phyloP scores from a whole-genome alignment of 2,113 vertebrate genomes.

The Pomatorhinus ruficollis region DNA sequence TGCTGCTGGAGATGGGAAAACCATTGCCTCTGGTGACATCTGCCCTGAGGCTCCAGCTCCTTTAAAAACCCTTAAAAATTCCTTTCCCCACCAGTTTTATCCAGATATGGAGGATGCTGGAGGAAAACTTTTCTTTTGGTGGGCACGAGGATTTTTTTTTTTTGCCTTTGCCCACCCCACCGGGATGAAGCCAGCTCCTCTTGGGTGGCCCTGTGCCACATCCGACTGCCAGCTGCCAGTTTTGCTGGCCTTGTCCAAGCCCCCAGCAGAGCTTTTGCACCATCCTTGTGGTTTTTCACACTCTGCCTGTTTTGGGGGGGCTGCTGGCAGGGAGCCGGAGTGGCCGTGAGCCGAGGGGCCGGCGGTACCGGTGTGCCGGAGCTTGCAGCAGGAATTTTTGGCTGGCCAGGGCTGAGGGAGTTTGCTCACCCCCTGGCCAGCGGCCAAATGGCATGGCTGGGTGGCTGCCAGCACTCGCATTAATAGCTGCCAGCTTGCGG shows the following conservation, averaged over 20 bases:
- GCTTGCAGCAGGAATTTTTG: background rate
- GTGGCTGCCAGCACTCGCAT: background rate
- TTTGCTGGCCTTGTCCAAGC: background rate
- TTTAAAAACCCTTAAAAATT: background rate
- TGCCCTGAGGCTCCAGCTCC: background rate
- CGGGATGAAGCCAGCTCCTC: accelerated
- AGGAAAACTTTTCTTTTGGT: background rate
- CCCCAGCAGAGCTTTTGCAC: background rate
- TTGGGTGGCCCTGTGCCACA: background rate
- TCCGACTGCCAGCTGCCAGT: background rate
- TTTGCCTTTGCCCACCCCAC: background rate
- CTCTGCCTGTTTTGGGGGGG: background rate
- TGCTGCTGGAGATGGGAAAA: background rate
- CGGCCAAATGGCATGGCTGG: slow-evolving; percentile 37
- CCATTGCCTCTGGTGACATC: background rate
- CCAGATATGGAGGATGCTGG: too few relatives aligned
- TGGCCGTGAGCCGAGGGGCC: accelerated
- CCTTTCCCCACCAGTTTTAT: background rate
- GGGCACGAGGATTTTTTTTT: background rate
- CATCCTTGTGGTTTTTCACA: accelerated
- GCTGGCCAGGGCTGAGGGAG: background rate
- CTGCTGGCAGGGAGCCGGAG: accelerated
- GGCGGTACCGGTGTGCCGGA: accelerated
- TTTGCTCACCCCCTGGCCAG: background rate
- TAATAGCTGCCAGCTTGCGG: slow-evolving; percentile 28